Evolutionary conservation across 2,113 vertebrate genomes (phyloP).

Genomic region (Myotis davidii): DNA sequence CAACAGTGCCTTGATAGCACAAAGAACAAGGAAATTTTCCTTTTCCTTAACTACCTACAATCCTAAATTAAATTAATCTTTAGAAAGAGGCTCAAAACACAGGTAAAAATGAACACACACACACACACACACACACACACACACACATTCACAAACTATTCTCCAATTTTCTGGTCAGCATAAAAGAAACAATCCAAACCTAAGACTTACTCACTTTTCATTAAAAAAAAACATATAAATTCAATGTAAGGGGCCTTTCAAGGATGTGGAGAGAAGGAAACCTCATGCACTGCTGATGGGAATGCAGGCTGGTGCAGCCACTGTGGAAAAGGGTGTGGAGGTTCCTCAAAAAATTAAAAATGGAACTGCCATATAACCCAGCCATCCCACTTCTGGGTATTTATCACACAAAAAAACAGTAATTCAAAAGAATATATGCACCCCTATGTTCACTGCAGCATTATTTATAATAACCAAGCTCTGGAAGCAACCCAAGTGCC

Average conservation of each 20-base stretch:
- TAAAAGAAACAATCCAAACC: slow-evolving; percentile 35
- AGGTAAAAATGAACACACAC: slow-evolving; percentile 36
- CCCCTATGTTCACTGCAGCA: neutral
- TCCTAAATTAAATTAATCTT: slow-evolving; percentile 49
- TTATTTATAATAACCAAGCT: neutral
- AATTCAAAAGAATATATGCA: neutral
- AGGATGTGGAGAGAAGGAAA: neutral
- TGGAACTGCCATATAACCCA: neutral
- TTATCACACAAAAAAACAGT: neutral
- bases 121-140: neutral
- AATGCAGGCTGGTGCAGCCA: neutral
- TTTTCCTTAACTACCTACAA: slow-evolving; percentile 31
- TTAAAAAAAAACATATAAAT: neutral
- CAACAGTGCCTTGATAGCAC: neutral
- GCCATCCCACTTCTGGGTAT: neutral
- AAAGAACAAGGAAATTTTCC: slow-evolving; percentile 57
- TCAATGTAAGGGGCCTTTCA: neutral
- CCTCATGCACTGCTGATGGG: neutral
- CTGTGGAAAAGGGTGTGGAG: neutral
- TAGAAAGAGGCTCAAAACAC: slow-evolving; percentile 42
- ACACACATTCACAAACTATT: neutral
- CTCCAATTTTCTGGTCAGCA: neutral
- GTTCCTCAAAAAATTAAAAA: neutral
- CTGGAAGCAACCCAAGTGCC: neutral
- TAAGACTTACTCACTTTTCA: slow-evolving; percentile 33